Base-by-base conservation (phyloP, 1,140 invertebrate species). In the Araneus ventricosus region DNA sequence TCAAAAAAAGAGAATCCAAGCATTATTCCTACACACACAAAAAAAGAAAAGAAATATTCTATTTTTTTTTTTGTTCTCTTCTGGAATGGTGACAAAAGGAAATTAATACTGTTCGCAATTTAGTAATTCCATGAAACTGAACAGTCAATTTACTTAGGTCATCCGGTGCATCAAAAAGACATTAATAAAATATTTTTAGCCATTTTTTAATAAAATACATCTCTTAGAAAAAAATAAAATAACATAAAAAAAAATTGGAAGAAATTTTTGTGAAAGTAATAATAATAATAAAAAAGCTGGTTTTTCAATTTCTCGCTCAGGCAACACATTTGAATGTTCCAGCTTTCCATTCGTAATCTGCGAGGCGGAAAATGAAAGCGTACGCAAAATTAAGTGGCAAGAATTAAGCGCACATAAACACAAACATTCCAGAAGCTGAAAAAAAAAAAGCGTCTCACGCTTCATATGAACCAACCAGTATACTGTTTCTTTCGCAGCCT, bases 301-400 rank as follows among this genome's bases (percentile, higher is more conserved):
- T 82, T 82, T 82, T 82, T 82, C 41, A 82, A 45, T 82, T 45
- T 82, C 39, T 82, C 39, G 80, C 37, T 24, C 85, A 88, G 59
- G 70, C 27, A 88, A 88, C 22, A 41, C 20, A 34, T 30, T 88
- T 37, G 34, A 39, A 39, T 22, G 34, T 88, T 88, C 61, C 59
- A 88, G 59, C 5, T 91, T 30, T 85, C 57, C 80, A 91, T 85
- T 91, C 75, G 90, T 10, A 91, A 67, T 85, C 80, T 70, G 57
- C 80, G 45, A 91, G 30, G 90, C 90, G 75, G 79, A 91, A 91
- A 91, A 91, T 91, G 90, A 89, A 91, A 85, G 80, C 34, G 79
- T 63, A 91, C 39, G 59, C 80, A 91, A 85, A 91, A 91, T 85
- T 91, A 85, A 91, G 22, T 22, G 59, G 80, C 24, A 85, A 70